Evolutionary conservation across 2,797 vertebrate species (phyloP).

Genomic region (Hafferia zeledoni): DNA sequence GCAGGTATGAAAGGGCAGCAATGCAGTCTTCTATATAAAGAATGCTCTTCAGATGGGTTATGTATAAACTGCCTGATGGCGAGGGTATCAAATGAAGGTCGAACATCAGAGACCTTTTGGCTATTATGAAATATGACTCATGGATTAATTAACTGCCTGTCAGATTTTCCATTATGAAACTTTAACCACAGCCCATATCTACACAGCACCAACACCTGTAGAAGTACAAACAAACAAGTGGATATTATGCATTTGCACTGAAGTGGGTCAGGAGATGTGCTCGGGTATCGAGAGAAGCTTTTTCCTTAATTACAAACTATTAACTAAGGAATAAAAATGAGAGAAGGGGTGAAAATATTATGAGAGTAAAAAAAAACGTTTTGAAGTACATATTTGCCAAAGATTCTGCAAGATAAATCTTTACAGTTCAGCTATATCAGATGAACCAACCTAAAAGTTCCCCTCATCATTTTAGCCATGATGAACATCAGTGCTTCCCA

Average conservation of each 20-base stretch:
- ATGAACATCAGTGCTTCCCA: neutral
- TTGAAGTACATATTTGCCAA: neutral
- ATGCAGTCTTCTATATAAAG: slow-evolving; percentile 58
- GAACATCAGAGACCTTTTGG: slow-evolving; percentile 65
- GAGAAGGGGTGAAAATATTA: neutral
- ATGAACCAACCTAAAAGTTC: neutral
- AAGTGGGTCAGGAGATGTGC: slow-evolving; percentile 24
- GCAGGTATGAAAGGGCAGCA: slow-evolving; percentile 51
- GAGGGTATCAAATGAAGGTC: slow-evolving; percentile 67
- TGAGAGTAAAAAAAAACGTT: neutral
- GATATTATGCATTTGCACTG: neutral
- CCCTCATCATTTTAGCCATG: neutral
- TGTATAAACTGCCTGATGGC: slow-evolving; percentile 38
- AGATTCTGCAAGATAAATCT: neutral
- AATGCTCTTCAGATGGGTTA: slow-evolving; percentile 55
- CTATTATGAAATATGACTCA: slow-evolving; percentile 63
- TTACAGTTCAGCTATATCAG: neutral
- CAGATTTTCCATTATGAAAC: slow-evolving; percentile 71
- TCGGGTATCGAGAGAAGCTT: neutral
- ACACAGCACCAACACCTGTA: slow-evolving; percentile 44
- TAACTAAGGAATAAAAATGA: neutral
- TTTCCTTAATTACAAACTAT: neutral
- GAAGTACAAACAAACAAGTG: slow-evolving; percentile 43
- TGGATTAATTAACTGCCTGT: slow-evolving; percentile 59
- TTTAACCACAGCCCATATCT: slow-evolving; percentile 45